Base-by-base conservation (phyloP, 2,888 invertebrate genomes). In the Uloborus plumipes region DNA sequence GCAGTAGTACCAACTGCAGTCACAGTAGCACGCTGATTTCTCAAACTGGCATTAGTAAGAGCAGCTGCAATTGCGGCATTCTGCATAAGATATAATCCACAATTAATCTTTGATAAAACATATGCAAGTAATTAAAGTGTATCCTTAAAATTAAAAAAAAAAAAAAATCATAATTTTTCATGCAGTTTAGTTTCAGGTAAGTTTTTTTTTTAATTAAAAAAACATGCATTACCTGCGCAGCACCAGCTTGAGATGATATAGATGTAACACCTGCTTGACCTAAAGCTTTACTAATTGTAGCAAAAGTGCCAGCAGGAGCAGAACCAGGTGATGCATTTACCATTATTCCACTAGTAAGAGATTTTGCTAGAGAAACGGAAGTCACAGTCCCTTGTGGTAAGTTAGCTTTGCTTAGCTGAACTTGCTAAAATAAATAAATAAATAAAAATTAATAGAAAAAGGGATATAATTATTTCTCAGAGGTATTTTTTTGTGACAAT, bases 321-420 rank as follows among this genome's bases (percentile, higher is more conserved):
- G 81, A 65, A 47, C 84, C 80, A 51, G 84, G 61, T 66, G 84
- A 62, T 39, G 84, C 71, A 53, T 84, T 85, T 9, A 85, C 85
- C 76, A 85, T 85, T 13, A 86, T 85, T n/a, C 79, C 79, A 22
- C 84, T 77, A 72, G 70, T 31, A 2, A 80, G 51, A n/a, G 75
- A 73, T 22, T 80, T 80, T 14, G 84, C 58, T 14, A 84, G 66
- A 16, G 84, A 73, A 18, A 81, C 81, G 15, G 84, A 76, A 13
- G 84, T 61, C 2, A 74, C 78, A 39, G 51, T 22, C 7, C 74
- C 73, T 47, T 61, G 69, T n/a, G 73, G 83, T 31, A 84, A 64
- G 15, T 67, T 78, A 22, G 74, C 58, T 31, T 84, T 84, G 53
- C 61, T 75, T 26, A 77, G 39, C 65, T 80, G 72, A 51, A 67